A percentile compares a stretch with the other conserved stretches of the same genome.
Evolutionary conservation across 2,113 vertebrate species (phyloP).

Genomic region (Alexandromys fortis): DNA sequence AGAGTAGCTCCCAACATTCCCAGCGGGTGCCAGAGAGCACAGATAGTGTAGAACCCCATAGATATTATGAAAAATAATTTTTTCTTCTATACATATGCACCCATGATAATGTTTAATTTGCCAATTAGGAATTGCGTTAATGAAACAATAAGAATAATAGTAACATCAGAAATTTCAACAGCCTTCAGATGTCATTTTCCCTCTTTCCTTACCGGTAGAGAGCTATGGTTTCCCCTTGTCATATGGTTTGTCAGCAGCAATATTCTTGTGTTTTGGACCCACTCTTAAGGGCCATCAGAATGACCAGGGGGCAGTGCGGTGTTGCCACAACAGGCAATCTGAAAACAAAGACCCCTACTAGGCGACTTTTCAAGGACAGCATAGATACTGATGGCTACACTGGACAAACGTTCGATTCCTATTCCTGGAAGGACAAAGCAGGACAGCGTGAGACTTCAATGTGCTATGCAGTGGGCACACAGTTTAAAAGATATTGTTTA

Average conservation of each 20-base stretch:
- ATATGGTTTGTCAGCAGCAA: not conserved
- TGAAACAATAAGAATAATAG: not conserved
- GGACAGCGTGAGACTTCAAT: not conserved
- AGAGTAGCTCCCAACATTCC: not conserved
- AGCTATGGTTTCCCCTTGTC: not conserved
- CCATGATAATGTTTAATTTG: not conserved
- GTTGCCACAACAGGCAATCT: not conserved
- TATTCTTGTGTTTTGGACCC: not conserved
- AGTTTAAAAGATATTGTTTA: not conserved
- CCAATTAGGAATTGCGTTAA: not conserved
- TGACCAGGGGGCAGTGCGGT: not conserved
- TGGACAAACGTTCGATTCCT: not conserved
- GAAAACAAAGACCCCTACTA: not conserved
- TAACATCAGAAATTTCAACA: not conserved
- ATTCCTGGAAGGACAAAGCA: not conserved
- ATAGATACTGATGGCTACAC: not conserved
- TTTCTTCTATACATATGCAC: not conserved
- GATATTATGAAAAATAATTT: not conserved
- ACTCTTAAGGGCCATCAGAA: not conserved
- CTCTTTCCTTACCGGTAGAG: not conserved
- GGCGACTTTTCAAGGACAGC: too few species aligned
- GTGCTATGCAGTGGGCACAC: not conserved
- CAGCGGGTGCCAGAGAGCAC: not conserved
- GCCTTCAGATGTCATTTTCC: not conserved
- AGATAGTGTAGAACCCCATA: not conserved